phyloP scores from a whole-genome alignment of 1,140 invertebrate genomes.

The Drosophila watanabei region DNA sequence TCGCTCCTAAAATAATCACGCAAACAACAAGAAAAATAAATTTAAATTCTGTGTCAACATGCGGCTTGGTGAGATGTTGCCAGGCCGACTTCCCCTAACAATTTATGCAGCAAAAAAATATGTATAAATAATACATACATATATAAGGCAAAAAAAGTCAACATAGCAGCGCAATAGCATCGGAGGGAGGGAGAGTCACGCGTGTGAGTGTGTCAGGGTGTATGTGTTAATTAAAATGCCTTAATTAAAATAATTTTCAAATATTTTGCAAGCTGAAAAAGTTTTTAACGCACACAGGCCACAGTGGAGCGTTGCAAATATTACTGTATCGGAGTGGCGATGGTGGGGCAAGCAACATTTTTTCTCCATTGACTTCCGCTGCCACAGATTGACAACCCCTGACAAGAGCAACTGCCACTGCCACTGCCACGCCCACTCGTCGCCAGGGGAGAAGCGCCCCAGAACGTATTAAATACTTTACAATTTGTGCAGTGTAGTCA shows the following conservation, averaged over 20 bases:
- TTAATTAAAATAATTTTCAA: conserved; percentile 80
- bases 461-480: conserved; percentile 82
- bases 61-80: conserved; percentile 53
- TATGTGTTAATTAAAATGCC: conserved; percentile 78
- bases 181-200: conserved; percentile 1
- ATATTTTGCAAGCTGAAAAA: conserved; percentile 55
- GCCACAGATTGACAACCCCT: conserved; percentile 74
- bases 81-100: conserved; percentile 33
- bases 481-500: conserved; percentile 78
- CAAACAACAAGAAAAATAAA: conserved; percentile 73
- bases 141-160: conserved; percentile 19
- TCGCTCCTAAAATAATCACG: conserved; percentile 49
- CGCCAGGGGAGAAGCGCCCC: conserved; percentile 23
- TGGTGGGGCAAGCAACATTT: conserved; percentile 17
- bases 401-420: conserved; percentile 54
- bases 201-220: conserved; percentile 31
- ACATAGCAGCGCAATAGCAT: conserved; percentile 21
- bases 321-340: conserved; percentile 29
- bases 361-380: conserved; percentile 66
- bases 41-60: conserved; percentile 80
- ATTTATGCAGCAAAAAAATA: conserved; percentile 65
- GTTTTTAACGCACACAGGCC: conserved; percentile 31
- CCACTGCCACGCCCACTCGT: conserved; percentile 44
- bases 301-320: conserved; percentile 28
- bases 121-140: background rate